These are phyloP conservation scores for Spilogale gracilis DNA, from an alignment of 2,113 vertebrate species.

Conservation along the genomic window DNA sequence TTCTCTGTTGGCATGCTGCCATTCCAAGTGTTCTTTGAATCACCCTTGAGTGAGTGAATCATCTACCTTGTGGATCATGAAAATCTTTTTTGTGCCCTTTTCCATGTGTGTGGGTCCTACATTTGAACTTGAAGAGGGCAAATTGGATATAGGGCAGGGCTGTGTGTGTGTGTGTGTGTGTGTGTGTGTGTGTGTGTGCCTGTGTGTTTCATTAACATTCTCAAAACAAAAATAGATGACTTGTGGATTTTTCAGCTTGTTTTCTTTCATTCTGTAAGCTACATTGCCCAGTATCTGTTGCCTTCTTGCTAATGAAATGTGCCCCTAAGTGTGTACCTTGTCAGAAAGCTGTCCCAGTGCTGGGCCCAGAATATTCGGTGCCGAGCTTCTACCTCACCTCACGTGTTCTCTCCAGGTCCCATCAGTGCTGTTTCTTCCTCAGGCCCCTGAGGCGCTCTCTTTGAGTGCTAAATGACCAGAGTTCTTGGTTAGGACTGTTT, in stretches of 20 bases:
- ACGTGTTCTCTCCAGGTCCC: background rate
- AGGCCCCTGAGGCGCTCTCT: background rate
- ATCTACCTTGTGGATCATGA: background rate
- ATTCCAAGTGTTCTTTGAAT: background rate
- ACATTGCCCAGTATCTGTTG: background rate
- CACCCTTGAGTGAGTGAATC: background rate
- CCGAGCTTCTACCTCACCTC: background rate
- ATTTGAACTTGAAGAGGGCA: background rate
- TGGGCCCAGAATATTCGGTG: background rate
- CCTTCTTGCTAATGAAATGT: background rate
- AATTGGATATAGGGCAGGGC: background rate
- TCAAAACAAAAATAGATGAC: background rate
- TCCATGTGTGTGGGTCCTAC: background rate
- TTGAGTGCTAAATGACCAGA: background rate
- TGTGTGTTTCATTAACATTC: background rate
- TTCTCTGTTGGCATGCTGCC: background rate
- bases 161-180: background rate
- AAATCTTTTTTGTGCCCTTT: background rate
- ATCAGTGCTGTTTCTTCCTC: background rate
- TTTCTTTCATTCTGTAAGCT: background rate
- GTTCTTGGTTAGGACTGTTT: conserved; percentile 19
- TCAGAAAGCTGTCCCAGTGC: background rate
- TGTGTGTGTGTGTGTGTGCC: background rate
- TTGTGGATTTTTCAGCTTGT: background rate
- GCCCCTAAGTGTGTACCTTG: background rate